phyloP scores from a whole-genome alignment of 2,888 invertebrate species.

The Limnephilus lunatus region DNA sequence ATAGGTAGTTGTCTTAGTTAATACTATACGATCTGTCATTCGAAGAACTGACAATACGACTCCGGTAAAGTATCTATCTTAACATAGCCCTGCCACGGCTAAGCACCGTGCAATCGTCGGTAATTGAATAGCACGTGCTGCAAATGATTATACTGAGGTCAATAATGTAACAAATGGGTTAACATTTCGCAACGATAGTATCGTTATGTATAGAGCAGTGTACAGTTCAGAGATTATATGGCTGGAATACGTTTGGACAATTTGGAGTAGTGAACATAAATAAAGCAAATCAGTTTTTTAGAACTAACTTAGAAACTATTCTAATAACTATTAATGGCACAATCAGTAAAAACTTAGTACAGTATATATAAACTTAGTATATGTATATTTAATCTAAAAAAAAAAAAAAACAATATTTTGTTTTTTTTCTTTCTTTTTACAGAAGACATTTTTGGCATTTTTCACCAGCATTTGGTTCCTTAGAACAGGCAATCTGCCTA shows the following conservation, averaged over 20 bases:
- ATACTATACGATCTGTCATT: neutral
- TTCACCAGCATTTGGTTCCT: no score
- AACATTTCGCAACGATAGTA: conserved; percentile 28
- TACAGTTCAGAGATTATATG: neutral
- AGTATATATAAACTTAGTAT: no score
- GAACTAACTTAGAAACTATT: neutral
- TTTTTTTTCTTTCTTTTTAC: no score
- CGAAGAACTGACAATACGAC: neutral
- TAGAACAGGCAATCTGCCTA: no score
- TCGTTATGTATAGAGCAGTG: conserved; percentile 14
- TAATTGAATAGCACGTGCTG: conserved; percentile 53
- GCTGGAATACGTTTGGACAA: neutral
- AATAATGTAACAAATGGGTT: conserved; percentile 49
- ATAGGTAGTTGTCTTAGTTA: neutral
- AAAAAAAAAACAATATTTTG: no score
- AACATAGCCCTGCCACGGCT: conserved; percentile 12
- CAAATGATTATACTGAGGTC: conserved; percentile 30
- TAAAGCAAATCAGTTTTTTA: neutral
- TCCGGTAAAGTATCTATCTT: neutral
- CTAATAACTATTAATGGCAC: no score
- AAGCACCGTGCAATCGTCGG: conserved; percentile 1
- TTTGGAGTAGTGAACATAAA: neutral
- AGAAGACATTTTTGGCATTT: no score
- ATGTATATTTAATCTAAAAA: no score
- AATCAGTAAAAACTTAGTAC: no score